Evolutionary conservation across 2,797 vertebrate genomes (phyloP), one percentile per base, ranked within the genome.

Genomic region (Pyrrhura leucotis): DNA sequence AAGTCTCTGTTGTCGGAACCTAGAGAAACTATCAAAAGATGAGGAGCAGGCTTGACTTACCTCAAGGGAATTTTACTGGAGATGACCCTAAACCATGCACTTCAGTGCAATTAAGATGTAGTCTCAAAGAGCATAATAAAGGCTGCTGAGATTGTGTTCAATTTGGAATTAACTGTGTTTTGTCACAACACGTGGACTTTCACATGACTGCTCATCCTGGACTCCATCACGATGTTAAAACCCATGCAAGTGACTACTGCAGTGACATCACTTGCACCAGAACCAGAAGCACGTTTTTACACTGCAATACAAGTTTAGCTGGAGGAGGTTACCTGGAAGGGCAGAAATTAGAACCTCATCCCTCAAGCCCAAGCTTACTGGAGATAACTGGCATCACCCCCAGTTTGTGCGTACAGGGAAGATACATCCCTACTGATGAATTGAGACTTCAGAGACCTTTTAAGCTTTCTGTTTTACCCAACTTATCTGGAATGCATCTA

Each of bases 351-450:
- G 63, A 75, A 50, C 12, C 9, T 28, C 26, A 2, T 14, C 8
- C 39, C 61, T 50, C 31, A 15, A 2, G 16, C 35, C 74, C 15
- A 14, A 67, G 28, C 8, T 72, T 26, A 10, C 39, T 12, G 19
- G 35, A 33, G 16, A 1, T 2, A 25, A 48, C 17, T 0, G 0
- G 29, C 0, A 71, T 42, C 44, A 65, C 2, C 14, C 4, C 10
- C 1, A 6, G 10, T 7, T 22, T 22, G 7, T 11, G 6, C 3
- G 3, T 21, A 40, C 20, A 56, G 9, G 25, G 31, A 73, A 78
- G 15, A 29, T 4, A 48, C 3, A 23, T 20, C 8, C 33, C 51
- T 56, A 7, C 2, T 4, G 5, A 21, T 9, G 6, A 67, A 44
- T 26, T 28, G 48, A 12, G 17, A 66, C 5, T 65, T 44, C 29